Evolutionary conservation across 2,113 vertebrate species (phyloP).

Genomic region (Cygnus atratus): DNA sequence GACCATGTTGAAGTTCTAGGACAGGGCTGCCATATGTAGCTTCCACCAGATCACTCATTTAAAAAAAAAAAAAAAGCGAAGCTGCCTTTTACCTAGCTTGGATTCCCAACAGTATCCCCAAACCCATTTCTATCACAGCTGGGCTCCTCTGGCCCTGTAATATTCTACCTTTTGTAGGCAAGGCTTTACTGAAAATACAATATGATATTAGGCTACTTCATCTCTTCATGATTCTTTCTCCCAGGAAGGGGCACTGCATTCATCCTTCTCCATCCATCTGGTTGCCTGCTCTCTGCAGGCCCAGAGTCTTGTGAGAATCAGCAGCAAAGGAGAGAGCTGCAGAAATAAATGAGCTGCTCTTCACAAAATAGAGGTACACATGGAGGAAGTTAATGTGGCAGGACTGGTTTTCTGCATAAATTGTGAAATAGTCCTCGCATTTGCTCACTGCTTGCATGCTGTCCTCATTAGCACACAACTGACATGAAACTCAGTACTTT

Average conservation of each 20-base stretch:
- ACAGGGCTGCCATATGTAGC: not conserved
- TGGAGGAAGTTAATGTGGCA: not conserved
- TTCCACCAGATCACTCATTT: not conserved
- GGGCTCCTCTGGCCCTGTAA: not conserved
- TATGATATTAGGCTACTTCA: not conserved
- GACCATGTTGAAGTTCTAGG: not conserved
- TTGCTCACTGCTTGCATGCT: not conserved
- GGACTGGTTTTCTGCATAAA: not conserved
- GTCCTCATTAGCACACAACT: not conserved
- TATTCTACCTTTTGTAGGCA: not conserved
- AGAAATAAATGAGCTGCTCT: not conserved
- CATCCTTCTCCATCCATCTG: not conserved
- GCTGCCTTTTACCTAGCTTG: not conserved
- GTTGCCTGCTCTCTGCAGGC: not conserved
- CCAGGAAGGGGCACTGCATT: not conserved
- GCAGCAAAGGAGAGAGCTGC: not conserved
- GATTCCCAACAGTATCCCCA: not conserved
- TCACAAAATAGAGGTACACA: not conserved
- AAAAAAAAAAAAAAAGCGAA: not conserved
- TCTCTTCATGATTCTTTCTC: not conserved
- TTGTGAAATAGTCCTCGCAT: not conserved
- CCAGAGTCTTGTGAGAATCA: not conserved
- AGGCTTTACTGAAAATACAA: not conserved
- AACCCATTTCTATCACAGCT: not conserved
- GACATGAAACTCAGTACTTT: not conserved